Evolutionary conservation across 2,888 invertebrate genomes (phyloP).

Genomic region (Phortica okadai): DNA sequence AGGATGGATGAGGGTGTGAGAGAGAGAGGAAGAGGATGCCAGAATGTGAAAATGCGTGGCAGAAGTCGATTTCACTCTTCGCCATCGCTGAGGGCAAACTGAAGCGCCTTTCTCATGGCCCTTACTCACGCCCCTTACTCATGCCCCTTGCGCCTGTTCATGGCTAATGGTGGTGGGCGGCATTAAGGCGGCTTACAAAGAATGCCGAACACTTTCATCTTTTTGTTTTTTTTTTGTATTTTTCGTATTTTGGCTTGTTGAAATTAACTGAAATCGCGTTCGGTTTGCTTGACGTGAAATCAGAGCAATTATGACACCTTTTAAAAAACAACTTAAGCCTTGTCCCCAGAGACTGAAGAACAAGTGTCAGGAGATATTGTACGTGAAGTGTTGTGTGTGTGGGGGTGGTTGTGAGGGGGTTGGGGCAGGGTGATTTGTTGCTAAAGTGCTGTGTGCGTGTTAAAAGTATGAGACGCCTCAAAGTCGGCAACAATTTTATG

Average conservation of each 20-base stretch:
- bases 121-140: too few species aligned
- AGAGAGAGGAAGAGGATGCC: neutral
- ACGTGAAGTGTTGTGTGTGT: neutral
- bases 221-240: neutral
- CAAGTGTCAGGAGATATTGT: slow-evolving; percentile 36
- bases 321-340: slow-evolving; percentile 63
- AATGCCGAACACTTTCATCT: too few species aligned
- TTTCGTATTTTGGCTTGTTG: neutral
- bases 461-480: too few species aligned
- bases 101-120: too few species aligned
- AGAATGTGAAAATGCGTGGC: neutral
- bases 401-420: neutral
- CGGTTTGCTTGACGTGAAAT: slow-evolving; percentile 46
- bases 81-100: too few species aligned
- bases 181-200: too few species aligned
- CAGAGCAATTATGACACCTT: slow-evolving; percentile 73
- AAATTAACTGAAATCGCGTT: neutral
- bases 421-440: neutral
- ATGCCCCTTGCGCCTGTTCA: too few species aligned
- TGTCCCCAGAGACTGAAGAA: slow-evolving; percentile 50
- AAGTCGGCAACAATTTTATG: too few species aligned
- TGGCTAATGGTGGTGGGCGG: too few species aligned
- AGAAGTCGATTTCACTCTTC: too few species aligned
- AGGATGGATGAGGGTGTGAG: neutral
- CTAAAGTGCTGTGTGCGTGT: too few species aligned